These are phyloP conservation scores for Corythornis vintsioides DNA, from an alignment of 2,113 vertebrate genomes.

Conservation along the genomic window DNA sequence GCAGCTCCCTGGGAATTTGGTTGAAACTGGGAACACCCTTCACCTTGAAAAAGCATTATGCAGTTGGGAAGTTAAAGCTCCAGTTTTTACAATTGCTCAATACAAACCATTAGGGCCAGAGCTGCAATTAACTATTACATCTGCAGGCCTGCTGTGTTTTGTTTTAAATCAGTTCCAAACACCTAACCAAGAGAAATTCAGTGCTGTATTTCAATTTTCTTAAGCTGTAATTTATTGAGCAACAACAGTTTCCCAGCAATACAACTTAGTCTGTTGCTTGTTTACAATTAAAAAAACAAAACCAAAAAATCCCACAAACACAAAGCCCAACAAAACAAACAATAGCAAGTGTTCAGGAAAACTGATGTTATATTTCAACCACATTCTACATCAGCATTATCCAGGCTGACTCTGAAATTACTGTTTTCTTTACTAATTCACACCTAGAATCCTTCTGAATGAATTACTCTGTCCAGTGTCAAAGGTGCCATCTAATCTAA, in stretches of 20 bases:
- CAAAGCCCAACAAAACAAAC: background rate
- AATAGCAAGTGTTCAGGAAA: background rate
- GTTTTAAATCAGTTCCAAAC: background rate
- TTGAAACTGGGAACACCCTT: background rate
- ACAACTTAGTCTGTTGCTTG: background rate
- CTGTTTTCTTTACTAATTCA: constrained; percentile 19
- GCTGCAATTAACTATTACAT: background rate
- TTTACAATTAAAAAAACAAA: background rate
- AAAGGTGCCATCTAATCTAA: constrained; percentile 40
- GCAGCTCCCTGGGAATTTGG: background rate
- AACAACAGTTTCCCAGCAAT: background rate
- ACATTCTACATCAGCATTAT: background rate
- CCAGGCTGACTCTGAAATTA: background rate
- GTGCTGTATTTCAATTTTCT: background rate
- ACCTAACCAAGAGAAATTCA: background rate
- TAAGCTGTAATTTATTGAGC: background rate
- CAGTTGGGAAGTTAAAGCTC: background rate
- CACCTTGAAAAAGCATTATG: background rate
- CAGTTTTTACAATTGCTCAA: background rate
- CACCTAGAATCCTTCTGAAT: background rate
- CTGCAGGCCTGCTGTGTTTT: background rate
- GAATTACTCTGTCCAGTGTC: constrained; percentile 40
- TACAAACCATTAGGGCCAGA: background rate
- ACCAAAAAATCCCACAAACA: background rate
- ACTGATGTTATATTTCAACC: background rate